Evolutionary conservation across 2,888 invertebrate species (phyloP).

Genomic region (Tiphia femorata): DNA sequence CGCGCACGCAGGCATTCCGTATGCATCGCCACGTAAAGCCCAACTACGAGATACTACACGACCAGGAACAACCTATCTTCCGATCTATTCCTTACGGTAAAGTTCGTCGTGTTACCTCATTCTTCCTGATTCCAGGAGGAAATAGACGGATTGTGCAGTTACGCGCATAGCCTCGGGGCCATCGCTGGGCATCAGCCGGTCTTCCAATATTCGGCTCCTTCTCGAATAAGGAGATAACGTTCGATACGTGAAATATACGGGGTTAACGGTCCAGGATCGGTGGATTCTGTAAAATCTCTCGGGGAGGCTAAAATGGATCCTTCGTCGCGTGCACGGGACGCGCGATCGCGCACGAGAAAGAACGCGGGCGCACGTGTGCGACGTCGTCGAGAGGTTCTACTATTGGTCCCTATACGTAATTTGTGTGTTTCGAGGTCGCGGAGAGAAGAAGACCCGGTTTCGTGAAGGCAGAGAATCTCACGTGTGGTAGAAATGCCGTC

Average conservation of each 20-base stretch:
- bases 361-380: background rate
- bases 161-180: background rate
- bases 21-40: conserved; percentile 21
- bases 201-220: too few species aligned
- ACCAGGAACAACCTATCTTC: conserved; percentile 15
- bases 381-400: conserved; percentile 14
- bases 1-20: conserved; percentile 8
- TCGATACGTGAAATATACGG: background rate
- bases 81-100: conserved; percentile 23
- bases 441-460: conserved; percentile 53
- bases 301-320: too few species aligned
- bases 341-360: background rate
- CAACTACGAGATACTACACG: background rate
- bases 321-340: too few species aligned
- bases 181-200: too few species aligned
- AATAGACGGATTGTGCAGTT: conserved; percentile 8
- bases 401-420: conserved; percentile 39
- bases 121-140: conserved; percentile 21
- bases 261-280: too few species aligned
- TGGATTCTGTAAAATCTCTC: too few species aligned
- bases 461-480: conserved; percentile 46
- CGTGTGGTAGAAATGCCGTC: conserved; percentile 32
- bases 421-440: conserved; percentile 62
- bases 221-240: too few species aligned
- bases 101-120: conserved; percentile 11